phyloP scores from a whole-genome alignment of 2,888 invertebrate species.

The Lagria hirta region DNA sequence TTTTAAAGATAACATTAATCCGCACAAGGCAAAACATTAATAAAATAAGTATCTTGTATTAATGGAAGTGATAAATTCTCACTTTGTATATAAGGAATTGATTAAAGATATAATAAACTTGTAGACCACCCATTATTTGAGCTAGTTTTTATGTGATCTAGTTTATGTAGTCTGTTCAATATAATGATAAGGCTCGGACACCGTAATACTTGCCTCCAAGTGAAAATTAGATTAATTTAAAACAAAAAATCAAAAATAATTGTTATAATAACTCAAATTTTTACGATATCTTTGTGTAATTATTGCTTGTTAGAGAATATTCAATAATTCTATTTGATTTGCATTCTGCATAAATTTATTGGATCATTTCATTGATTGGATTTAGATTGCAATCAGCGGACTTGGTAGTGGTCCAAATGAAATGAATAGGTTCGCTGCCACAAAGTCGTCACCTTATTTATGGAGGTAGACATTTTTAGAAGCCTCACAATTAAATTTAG shows the following conservation, averaged over 20 bases:
- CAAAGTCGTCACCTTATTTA: constrained; percentile 8
- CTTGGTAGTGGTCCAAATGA: constrained; percentile 18
- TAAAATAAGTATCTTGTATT: constrained; percentile 9
- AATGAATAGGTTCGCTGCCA: constrained; percentile 4
- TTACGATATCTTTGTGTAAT: constrained; percentile 1
- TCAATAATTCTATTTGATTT: neutral
- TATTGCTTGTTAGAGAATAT: constrained; percentile 3
- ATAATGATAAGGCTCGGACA: constrained; percentile 11
- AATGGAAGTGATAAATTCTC: constrained; percentile 2
- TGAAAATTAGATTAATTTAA: constrained; percentile 14
- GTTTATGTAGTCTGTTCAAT: constrained; percentile 11
- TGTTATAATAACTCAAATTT: constrained; percentile 8
- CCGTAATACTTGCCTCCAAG: constrained; percentile 9
- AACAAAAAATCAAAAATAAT: constrained; percentile 10
- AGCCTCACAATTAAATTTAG: too few relatives aligned
- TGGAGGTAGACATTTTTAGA: too few relatives aligned
- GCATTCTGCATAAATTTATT: constrained; percentile 6
- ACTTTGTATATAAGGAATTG: neutral
- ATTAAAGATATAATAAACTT: neutral
- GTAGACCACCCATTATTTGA: constrained; percentile 2
- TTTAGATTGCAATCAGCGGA: constrained; percentile 17
- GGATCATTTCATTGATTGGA: constrained; percentile 3
- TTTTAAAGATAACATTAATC: constrained; percentile 15
- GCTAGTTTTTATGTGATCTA: too few relatives aligned
- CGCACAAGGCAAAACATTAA: constrained; percentile 7